Percentiles rank a stretch among this genome's conserved stretches.
These are phyloP conservation scores for Epizoanthus ramosus DNA, from an alignment of 92 coral and sea anemone genomes.

Conservation along the genomic window DNA sequence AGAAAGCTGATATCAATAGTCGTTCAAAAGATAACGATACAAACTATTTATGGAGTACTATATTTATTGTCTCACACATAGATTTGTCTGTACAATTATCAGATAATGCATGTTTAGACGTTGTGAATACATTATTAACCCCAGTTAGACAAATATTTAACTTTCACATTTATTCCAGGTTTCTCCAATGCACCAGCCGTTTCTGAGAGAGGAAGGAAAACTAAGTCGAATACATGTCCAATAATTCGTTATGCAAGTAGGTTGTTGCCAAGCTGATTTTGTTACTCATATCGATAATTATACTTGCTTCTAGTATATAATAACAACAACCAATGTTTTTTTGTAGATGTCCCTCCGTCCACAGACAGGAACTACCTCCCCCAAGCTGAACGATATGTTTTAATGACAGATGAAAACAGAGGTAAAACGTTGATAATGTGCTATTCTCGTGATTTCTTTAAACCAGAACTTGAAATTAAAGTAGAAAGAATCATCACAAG, in stretches of 20 bases:
- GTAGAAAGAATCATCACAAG: too few relatives aligned
- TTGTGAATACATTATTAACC: too few relatives aligned
- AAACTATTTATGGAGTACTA: too few relatives aligned
- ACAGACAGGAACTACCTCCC: background rate
- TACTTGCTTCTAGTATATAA: background rate
- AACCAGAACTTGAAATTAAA: too few relatives aligned
- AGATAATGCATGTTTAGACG: too few relatives aligned
- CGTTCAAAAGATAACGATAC: too few relatives aligned
- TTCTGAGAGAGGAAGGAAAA: background rate
- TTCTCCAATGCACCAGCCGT: background rate
- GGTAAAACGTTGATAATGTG: background rate
- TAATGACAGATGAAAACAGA: background rate
- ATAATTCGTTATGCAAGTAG: conserved; percentile 17
- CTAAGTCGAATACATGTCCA: background rate
- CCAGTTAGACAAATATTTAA: too few relatives aligned
- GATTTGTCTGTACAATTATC: too few relatives aligned
- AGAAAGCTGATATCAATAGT: too few relatives aligned
- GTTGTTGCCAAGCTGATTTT: background rate
- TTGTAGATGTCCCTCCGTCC: conserved; percentile 8
- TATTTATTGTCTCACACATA: too few relatives aligned
- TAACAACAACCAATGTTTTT: background rate
- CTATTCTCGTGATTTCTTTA: too few relatives aligned
- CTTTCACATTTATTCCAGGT: background rate
- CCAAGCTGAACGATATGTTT: conserved; percentile 11
- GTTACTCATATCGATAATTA: too few relatives aligned